phyloP scores from a whole-genome alignment of 2,113 vertebrate genomes.

The Macquaria ambigua region DNA sequence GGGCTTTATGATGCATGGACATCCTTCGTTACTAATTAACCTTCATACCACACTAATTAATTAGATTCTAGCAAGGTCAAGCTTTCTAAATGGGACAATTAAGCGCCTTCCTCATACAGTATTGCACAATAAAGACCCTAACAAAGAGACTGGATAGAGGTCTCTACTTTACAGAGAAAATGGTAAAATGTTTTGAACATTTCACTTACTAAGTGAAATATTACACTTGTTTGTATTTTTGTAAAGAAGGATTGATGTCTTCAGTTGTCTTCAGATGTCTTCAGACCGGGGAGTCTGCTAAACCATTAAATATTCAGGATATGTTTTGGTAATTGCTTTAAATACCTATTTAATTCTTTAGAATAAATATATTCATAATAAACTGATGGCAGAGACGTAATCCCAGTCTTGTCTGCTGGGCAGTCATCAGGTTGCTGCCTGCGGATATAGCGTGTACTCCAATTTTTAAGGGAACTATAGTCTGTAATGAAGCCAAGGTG shows the following conservation, averaged over 20 bases:
- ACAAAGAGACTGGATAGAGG: constrained; percentile 47
- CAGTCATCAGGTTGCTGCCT: neutral
- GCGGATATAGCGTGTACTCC: neutral
- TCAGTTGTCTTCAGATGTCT: no score
- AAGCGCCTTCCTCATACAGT: constrained; percentile 64
- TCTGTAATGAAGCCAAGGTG: neutral
- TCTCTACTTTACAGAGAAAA: constrained; percentile 5
- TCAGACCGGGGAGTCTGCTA: neutral
- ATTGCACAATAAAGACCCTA: constrained; percentile 46
- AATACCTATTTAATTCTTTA: neutral
- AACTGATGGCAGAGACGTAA: neutral
- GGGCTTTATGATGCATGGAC: constrained; percentile 85
- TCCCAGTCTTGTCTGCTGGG: neutral
- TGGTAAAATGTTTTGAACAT: neutral
- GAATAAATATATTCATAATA: neutral
- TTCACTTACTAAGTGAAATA: constrained; percentile 1
- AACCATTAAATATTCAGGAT: neutral
- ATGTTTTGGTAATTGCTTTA: no score
- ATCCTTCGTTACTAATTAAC: constrained; percentile 87
- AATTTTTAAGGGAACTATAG: neutral
- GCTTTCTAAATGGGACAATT: constrained; percentile 85
- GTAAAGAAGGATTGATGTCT: neutral
- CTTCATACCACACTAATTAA: constrained; percentile 87
- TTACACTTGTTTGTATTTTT: neutral
- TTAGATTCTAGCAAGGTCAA: constrained; percentile 86